Conservation (phyloP, 1,140 invertebrate species). For the Ips typographus region DNA sequence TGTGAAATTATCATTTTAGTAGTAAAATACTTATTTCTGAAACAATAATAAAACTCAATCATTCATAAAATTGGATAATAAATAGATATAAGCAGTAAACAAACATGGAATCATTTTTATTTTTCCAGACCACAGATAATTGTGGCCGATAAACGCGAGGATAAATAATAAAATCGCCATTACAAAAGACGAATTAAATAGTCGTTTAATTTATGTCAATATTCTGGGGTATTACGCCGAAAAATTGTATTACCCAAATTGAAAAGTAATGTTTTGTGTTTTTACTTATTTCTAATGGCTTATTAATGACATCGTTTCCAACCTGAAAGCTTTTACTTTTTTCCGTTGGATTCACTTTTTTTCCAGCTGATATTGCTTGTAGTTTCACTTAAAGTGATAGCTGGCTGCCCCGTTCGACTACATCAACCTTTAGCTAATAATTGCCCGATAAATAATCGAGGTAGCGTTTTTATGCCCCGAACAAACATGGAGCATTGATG, state of each 20-base stretch:
- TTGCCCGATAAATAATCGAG: constrained; percentile 4
- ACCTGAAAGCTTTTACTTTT: constrained; percentile 23
- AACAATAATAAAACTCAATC: too few species aligned
- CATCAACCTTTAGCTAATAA: background rate
- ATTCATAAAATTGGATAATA: background rate
- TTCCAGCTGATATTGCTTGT: background rate
- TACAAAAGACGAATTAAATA: constrained; percentile 30
- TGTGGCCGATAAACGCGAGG: background rate
- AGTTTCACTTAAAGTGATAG: constrained; percentile 2
- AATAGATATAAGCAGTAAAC: background rate
- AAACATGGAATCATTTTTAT: background rate
- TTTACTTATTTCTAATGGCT: constrained; percentile 26
- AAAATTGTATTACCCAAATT: constrained; percentile 33
- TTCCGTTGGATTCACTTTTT: background rate
- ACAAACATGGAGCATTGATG: background rate
- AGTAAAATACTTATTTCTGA: too few species aligned
- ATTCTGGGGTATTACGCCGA: constrained; percentile 22
- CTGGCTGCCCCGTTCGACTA: background rate
- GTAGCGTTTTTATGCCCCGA: background rate
- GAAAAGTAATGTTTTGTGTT: constrained; percentile 33
- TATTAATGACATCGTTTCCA: constrained; percentile 26
- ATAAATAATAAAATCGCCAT: constrained; percentile 29
- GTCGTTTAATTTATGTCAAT: constrained; percentile 27
- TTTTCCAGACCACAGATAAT: too few species aligned
- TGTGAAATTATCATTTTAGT: too few species aligned